Percentiles rank a stretch among this genome's conserved stretches.
These are phyloP conservation scores for Limnephilus marmoratus DNA, from an alignment of 2,888 invertebrate genomes.

Conservation along the genomic window DNA sequence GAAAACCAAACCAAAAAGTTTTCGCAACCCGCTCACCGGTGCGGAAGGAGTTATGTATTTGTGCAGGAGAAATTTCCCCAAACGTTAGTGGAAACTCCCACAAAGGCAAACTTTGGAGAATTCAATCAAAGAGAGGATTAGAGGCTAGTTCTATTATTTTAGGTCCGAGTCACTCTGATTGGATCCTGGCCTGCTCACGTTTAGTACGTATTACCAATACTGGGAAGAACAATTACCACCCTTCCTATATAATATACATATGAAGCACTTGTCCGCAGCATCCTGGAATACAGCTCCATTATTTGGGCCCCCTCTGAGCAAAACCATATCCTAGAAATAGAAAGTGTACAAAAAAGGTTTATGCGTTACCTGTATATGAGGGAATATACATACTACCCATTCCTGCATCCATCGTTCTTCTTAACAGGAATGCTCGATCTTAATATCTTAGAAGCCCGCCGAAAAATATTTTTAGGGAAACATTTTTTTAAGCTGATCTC, in stretches of 20 bases:
- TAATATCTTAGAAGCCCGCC: too few species aligned
- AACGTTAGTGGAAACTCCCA: conserved; percentile 42
- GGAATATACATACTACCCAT: too few species aligned
- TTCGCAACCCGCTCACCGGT: conserved; percentile 57
- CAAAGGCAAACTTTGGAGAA: conserved; percentile 57
- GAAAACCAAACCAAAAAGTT: conserved; percentile 55
- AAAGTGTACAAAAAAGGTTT: too few species aligned
- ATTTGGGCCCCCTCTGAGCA: too few species aligned
- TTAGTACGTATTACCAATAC: neutral
- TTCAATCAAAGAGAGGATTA: conserved; percentile 64
- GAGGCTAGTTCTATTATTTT: conserved; percentile 55
- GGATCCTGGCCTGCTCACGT: neutral
- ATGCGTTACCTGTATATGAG: too few species aligned
- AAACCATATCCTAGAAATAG: too few species aligned
- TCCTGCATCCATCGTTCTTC: too few species aligned
- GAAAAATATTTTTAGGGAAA: too few species aligned
- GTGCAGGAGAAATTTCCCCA: conserved; percentile 56
- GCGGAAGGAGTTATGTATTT: conserved; percentile 62
- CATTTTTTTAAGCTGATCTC: too few species aligned
- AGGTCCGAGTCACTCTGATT: conserved; percentile 42
- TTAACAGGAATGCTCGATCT: too few species aligned
- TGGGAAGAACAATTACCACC: neutral
- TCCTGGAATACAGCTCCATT: too few species aligned
- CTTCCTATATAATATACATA: neutral
- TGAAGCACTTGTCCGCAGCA: too few species aligned